phyloP scores from a whole-genome alignment of 2,113 vertebrate genomes.

The Centropristis striata region DNA sequence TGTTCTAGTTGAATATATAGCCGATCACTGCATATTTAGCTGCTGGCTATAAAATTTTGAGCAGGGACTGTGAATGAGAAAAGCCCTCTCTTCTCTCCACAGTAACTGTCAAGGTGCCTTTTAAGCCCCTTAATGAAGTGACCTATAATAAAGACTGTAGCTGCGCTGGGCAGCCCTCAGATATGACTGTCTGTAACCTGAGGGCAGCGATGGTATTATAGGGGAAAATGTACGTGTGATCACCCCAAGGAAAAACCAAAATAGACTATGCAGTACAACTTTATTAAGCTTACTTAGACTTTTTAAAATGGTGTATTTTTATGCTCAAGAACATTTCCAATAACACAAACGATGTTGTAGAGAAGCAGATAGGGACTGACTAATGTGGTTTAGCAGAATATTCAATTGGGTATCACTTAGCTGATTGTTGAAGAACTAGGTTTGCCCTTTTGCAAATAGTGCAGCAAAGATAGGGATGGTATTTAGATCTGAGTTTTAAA shows the following conservation, averaged over 20 bases:
- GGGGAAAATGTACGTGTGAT: constrained; percentile 1
- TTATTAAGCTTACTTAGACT: neutral
- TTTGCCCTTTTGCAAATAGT: neutral
- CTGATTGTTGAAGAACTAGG: neutral
- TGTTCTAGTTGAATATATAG: constrained; percentile 5
- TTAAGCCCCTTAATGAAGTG: constrained; percentile 28
- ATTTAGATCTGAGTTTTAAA: neutral
- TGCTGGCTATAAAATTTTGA: neutral
- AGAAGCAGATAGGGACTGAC: neutral
- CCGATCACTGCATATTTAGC: neutral
- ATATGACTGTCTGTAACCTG: neutral
- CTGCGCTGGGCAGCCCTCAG: neutral
- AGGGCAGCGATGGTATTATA: neutral
- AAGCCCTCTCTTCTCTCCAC: neutral
- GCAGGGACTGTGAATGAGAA: neutral
- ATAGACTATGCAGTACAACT: neutral
- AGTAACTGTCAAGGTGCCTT: constrained; percentile 21
- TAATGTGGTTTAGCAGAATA: constrained; percentile 1
- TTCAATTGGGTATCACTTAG: neutral
- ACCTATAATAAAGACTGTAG: constrained; percentile 12
- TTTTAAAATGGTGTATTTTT: neutral
- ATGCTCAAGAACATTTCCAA: neutral
- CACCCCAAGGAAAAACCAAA: neutral
- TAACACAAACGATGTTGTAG: neutral
- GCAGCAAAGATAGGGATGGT: neutral